Evolutionary conservation across 2,888 invertebrate genomes (phyloP).

Genomic region (Stenichneumon culpator): DNA sequence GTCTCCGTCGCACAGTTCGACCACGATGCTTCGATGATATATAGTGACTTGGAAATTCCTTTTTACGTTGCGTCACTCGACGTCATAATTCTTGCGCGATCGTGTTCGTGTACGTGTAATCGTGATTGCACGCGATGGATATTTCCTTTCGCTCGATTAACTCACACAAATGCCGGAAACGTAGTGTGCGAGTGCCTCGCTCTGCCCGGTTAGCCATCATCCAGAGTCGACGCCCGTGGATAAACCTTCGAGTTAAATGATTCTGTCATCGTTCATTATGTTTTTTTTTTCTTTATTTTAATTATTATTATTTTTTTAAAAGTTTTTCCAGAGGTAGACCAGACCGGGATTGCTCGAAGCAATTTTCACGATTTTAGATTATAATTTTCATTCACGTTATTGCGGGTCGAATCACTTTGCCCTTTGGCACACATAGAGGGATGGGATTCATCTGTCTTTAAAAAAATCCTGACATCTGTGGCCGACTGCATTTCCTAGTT

Average conservation of each 20-base stretch:
- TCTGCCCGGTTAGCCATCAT: constrained; percentile 21
- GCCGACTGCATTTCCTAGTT: background rate
- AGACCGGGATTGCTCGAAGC: background rate
- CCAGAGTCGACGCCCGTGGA: constrained; percentile 4
- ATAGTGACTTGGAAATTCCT: constrained; percentile 54
- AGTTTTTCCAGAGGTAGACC: background rate
- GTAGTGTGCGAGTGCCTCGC: background rate
- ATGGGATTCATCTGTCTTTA: background rate
- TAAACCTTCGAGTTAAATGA: constrained; percentile 30
- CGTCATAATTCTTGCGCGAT: constrained; percentile 54
- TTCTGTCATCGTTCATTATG: background rate
- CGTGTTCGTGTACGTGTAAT: constrained; percentile 32
- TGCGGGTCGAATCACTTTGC: no score
- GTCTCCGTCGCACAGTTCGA: constrained; percentile 18
- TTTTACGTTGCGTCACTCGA: constrained; percentile 52
- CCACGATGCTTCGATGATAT: background rate
- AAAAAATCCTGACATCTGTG: background rate
- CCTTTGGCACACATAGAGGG: background rate
- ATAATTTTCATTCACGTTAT: background rate
- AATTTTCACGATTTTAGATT: background rate
- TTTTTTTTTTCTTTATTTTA: background rate
- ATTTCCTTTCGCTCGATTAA: constrained; percentile 31
- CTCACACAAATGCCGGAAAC: background rate
- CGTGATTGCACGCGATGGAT: constrained; percentile 43
- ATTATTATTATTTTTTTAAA: no score